These are phyloP conservation scores for Palythoa grandis DNA, from an alignment of 92 coral and sea anemone genomes.

Conservation along the genomic window DNA sequence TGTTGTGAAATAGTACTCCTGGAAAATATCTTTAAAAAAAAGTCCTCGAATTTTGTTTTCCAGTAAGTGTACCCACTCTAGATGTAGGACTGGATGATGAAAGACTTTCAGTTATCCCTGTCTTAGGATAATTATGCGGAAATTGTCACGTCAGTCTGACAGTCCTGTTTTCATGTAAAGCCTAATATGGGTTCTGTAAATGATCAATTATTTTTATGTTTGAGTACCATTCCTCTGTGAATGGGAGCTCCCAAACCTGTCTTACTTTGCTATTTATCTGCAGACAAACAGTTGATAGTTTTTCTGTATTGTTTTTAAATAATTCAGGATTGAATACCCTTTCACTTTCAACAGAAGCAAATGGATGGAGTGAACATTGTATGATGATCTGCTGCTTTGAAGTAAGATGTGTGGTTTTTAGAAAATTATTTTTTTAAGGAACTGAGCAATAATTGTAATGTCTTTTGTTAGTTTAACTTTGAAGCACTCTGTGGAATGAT, in stretches of 20 bases:
- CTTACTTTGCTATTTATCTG: too few species aligned
- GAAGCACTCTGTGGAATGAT: slow-evolving; percentile 72
- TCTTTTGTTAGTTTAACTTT: not conserved
- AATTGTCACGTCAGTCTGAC: slow-evolving; percentile 91
- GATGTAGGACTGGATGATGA: slow-evolving; percentile 67
- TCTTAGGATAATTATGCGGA: slow-evolving; percentile 75
- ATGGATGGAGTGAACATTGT: not conserved
- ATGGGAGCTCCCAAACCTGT: too few species aligned
- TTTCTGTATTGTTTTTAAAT: not conserved
- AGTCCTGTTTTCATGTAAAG: slow-evolving; percentile 9
- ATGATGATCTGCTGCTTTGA: not conserved
- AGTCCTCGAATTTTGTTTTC: not conserved
- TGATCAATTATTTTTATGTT: too few species aligned
- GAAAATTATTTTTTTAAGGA: not conserved
- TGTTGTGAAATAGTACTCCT: too few species aligned
- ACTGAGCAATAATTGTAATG: not conserved
- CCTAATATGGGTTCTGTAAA: too few species aligned
- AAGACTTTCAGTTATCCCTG: slow-evolving; percentile 86
- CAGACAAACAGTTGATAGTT: too few species aligned
- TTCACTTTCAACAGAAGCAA: not conserved
- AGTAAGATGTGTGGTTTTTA: not conserved
- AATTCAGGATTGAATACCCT: not conserved
- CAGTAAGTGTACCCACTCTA: not conserved
- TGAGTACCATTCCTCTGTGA: too few species aligned
- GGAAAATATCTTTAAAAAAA: too few species aligned